Percentiles rank a stretch among this genome's conserved stretches.
These are phyloP conservation scores for Oostethus manadensis DNA, from an alignment of 2,113 vertebrate species.

Conservation along the genomic window DNA sequence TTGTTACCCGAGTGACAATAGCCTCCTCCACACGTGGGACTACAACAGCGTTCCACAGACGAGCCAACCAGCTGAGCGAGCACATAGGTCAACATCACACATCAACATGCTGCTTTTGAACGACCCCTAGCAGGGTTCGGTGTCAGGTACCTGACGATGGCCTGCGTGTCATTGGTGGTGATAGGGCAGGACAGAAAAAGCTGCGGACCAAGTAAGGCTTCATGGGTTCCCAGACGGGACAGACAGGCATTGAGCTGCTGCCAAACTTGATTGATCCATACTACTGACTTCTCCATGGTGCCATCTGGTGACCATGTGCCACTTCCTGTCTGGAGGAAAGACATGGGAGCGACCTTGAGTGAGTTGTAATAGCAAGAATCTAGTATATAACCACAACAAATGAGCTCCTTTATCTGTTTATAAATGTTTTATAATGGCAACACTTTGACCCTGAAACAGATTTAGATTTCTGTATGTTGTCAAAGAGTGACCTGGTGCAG, in stretches of 20 bases:
- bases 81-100: not conserved
- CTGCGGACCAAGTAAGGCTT: slow-evolving; percentile 85
- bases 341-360: not conserved
- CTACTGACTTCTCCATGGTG: slow-evolving; percentile 70
- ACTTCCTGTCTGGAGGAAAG: slow-evolving; percentile 72
- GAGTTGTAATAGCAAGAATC: not conserved
- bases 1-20: slow-evolving; percentile 83
- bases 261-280: slow-evolving; percentile 87
- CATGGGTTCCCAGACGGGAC: slow-evolving; percentile 82
- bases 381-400: too few relatives aligned
- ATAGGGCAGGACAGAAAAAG: slow-evolving; percentile 89
- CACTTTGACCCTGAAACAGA: not conserved
- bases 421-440: too few relatives aligned
- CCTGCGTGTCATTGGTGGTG: slow-evolving; percentile 74
- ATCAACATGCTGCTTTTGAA: too few relatives aligned
- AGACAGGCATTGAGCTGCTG: slow-evolving; percentile 90
- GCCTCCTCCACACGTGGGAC: slow-evolving; percentile 89
- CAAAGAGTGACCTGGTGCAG: slow-evolving; percentile 79
- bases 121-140: too few relatives aligned
- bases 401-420: too few relatives aligned
- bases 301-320: slow-evolving; percentile 73
- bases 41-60: slow-evolving; percentile 88
- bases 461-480: not conserved
- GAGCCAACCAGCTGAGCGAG: slow-evolving; percentile 84
- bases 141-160: slow-evolving; percentile 71